Percentiles rank a stretch among this genome's conserved stretches.
Evolutionary conservation across 1,140 invertebrate genomes (phyloP).

Genomic region (Tachypleus tridentatus): DNA sequence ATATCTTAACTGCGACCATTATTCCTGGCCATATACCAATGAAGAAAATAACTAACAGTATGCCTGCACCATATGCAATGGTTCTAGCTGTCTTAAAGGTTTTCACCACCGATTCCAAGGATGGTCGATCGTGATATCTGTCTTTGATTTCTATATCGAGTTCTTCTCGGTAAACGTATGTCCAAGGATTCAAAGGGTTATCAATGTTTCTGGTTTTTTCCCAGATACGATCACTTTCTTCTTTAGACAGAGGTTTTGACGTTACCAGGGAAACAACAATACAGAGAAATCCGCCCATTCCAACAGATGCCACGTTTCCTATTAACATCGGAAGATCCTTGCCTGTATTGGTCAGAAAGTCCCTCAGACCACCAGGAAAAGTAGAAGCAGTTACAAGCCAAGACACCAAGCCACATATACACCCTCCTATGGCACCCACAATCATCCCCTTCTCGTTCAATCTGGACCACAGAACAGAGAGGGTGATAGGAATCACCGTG

Average conservation of each 20-base stretch:
- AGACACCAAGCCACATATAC: conserved; percentile 28
- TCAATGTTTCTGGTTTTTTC: conserved; percentile 38
- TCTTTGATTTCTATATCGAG: conserved; percentile 27
- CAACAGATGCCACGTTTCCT: conserved; percentile 34
- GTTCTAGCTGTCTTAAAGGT: conserved; percentile 25
- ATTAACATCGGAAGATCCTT: conserved; percentile 32
- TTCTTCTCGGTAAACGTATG: conserved; percentile 33
- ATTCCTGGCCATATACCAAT: conserved; percentile 30
- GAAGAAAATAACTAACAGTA: conserved; percentile 23
- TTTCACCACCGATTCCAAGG: conserved; percentile 27
- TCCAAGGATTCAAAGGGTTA: conserved; percentile 37
- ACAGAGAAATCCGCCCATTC: conserved; percentile 30
- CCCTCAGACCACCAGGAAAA: conserved; percentile 29
- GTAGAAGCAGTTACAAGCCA: conserved; percentile 33
- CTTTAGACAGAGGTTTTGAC: conserved; percentile 20
- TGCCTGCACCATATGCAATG: conserved; percentile 24
- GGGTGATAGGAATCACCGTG: conserved; percentile 34
- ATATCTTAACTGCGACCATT: conserved; percentile 16
- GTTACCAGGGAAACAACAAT: conserved; percentile 29
- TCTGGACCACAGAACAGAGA: conserved; percentile 35
- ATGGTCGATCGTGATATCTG: conserved; percentile 29
- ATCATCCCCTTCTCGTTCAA: conserved; percentile 33
- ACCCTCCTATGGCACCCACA: conserved; percentile 30
- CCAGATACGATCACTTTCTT: conserved; percentile 31
- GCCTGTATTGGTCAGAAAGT: conserved; percentile 34